Percentiles rank a stretch among this genome's conserved stretches.
phyloP scores from a whole-genome alignment of 1,140 invertebrate genomes.

The Drosophila bocqueti region DNA sequence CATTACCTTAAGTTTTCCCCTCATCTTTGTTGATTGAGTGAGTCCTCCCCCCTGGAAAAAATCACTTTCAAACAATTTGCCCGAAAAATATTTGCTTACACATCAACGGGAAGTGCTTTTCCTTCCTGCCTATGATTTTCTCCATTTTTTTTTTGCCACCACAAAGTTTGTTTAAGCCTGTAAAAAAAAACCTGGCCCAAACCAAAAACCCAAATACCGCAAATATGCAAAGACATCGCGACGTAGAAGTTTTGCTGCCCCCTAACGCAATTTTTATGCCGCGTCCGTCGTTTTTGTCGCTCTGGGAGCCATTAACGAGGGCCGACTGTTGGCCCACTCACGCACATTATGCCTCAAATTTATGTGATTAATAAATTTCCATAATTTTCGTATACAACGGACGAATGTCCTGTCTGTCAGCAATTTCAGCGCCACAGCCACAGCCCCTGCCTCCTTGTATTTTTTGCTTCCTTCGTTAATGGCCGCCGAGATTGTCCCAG shows the following conservation, averaged over 20 bases:
- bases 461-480: conserved; percentile 12
- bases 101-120: conserved; percentile 58
- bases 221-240: conserved; percentile 30
- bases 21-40: conserved; percentile 33
- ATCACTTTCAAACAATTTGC: conserved; percentile 79
- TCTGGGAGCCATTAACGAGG: conserved; percentile 76
- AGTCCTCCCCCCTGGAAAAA: conserved; percentile 25
- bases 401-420: conserved; percentile 65
- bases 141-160: neutral
- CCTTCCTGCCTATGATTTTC: conserved; percentile 6
- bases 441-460: conserved; percentile 10
- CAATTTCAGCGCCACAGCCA: conserved; percentile 28
- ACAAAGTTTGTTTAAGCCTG: conserved; percentile 77
- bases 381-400: conserved; percentile 66
- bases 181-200: conserved; percentile 16
- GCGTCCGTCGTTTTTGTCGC: conserved; percentile 50
- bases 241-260: conserved; percentile 29
- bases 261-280: conserved; percentile 77
- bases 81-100: conserved; percentile 76
- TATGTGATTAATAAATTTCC: conserved; percentile 84
- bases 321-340: conserved; percentile 49
- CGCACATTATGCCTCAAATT: conserved; percentile 80
- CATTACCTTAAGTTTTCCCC: conserved; percentile 8
- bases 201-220: neutral
- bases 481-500: conserved; percentile 72